Evolutionary conservation across 2,888 invertebrate genomes (phyloP), one percentile per base, ranked within the genome.

Genomic region (Digitonthophagus gazella): DNA sequence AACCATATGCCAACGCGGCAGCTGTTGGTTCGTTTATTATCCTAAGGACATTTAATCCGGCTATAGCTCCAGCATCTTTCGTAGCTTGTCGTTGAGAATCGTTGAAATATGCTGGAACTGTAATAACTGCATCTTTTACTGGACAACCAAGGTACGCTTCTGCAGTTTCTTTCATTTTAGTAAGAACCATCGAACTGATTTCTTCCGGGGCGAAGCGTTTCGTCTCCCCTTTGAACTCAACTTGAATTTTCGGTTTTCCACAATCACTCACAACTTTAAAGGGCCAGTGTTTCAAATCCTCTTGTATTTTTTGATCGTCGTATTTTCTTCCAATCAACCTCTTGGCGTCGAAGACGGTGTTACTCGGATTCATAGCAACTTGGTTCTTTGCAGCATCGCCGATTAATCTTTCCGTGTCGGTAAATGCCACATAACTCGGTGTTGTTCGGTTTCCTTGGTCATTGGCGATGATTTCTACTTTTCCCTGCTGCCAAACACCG

Each of bases 361-460:
- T 92, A 78, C 78, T 85, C 58, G 92, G 92, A 82, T 92, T 92
- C 84, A 89, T 85, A 56, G 89, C 89, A 64, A 89, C 90, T 82
- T 90, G 88, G 82, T 90, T 90, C 81, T 91, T 90, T 65, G 90
- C 90, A 4, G 89, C 89, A 80, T 90, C 90, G 65, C 90, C 90
- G 78, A 90, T 87, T 64, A 90, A 85, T 58, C 90, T 84, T 81
- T 90, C 90, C 8, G 86, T 87, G 79, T 90, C 90, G 5, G 85
- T 91, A 81, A 91, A 91, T 18, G 91, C 91, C 68, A 92, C 91
- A 80, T 91, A 91, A 67, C 90, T 90, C 28, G 95, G 93, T 65
- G 94, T 95, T 11, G 93, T 94, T 67, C 94, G 85, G 82, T 94
- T 95, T 72, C 94, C 95, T 83, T 94, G 93, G 80, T 94, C 93